Base-by-base conservation (phyloP, 2,113 vertebrate genomes). In the Alouatta palliata region DNA sequence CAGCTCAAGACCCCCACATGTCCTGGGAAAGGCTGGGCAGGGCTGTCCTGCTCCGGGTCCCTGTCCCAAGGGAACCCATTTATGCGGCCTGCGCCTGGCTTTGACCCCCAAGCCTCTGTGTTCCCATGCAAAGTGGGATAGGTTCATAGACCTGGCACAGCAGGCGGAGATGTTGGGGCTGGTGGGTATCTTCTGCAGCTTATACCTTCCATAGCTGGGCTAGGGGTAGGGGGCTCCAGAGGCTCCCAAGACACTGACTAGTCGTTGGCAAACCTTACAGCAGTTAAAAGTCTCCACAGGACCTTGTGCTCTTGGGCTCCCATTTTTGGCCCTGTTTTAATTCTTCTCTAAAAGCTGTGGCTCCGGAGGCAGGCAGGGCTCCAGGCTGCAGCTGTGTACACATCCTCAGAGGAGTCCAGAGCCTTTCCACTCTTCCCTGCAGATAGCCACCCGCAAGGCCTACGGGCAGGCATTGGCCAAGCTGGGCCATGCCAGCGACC, bases 401-500 rank as follows among this genome's bases (percentile, higher is more conserved):
- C 7, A 25, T n/a, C 35, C 23, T 3, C 30, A 0, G 10, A 1
- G 9, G 35, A 49, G 27, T 70, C 90, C 56, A 79, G 56, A 49
- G 70, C 58, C 43, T 27, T 19, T 17, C 91, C 2, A 1, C 64
- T 30, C 82, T 68, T 90, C 54, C 84, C 73, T 45, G 35, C 92
- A 99, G 99, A 98, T 99, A 93, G 98, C 99, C 80, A 99, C 99
- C 1, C 99, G 99, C 70, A 99, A 99, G 98, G 99, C 99, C 6
- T 99, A 99, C 0, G 99, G 99, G 11, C 98, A 99, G 87, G 99
- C 99, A 0, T 97, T 99, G 91, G 99, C 99, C 61, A 99, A 99
- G 95, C 95, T 99, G 96, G 99, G 99, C 79, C 99, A 99, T 4
- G 99, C 99, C 97, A 99, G 99, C 0, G 99, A 99, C 32, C 99